Evolutionary conservation across 2,888 invertebrate species (phyloP).

Genomic region (Lysandra coridon): DNA sequence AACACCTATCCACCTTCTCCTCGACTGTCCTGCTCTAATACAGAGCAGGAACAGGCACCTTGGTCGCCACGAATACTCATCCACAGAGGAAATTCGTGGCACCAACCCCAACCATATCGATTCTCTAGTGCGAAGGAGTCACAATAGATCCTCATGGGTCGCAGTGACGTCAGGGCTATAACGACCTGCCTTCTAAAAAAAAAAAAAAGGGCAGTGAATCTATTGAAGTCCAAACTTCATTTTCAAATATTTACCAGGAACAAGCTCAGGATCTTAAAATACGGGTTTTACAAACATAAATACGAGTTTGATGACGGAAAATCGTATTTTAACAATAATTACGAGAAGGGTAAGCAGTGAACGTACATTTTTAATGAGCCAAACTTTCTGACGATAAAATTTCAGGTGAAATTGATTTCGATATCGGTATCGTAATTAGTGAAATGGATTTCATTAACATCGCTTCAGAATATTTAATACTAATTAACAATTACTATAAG

Average conservation of each 20-base stretch:
- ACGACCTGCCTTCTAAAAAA: too few species aligned
- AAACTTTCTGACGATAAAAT: not conserved
- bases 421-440: not conserved
- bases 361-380: not conserved
- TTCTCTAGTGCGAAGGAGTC: too few species aligned
- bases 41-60: too few species aligned
- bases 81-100: too few species aligned
- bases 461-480: too few species aligned
- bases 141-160: too few species aligned
- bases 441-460: not conserved
- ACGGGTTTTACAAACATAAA: slow-evolving; percentile 3
- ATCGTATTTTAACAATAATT: slow-evolving; percentile 16
- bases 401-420: not conserved
- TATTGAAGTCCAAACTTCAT: not conserved
- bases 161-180: too few species aligned
- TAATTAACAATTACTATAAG: not conserved
- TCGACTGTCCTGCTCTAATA: too few species aligned
- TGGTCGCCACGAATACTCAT: too few species aligned
- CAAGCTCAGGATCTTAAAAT: slow-evolving; percentile 11
- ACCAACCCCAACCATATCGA: too few species aligned
- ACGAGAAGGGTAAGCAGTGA: not conserved
- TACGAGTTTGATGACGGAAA: not conserved
- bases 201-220: not conserved
- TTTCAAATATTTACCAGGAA: slow-evolving; percentile 18
- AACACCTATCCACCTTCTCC: too few species aligned